Conservation (phyloP, 2,888 invertebrate genomes). For the Cheilosia grossa region DNA sequence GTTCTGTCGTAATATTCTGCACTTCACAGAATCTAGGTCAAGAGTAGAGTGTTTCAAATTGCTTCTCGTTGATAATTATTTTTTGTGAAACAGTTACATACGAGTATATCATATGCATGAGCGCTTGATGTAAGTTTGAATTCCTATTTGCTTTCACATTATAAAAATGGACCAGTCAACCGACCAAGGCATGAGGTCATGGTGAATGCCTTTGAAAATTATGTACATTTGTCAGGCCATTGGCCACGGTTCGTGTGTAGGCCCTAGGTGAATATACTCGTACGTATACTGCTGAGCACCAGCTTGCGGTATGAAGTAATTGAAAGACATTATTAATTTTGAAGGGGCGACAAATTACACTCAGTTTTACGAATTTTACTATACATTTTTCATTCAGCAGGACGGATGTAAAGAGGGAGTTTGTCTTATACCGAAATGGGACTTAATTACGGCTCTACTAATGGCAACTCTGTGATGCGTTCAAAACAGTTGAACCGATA, state of each 20-base stretch:
- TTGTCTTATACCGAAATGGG: too few relatives aligned
- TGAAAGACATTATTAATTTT: not conserved
- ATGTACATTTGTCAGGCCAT: not conserved
- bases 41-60: constrained; percentile 3
- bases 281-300: too few relatives aligned
- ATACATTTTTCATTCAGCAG: not conserved
- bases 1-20: not conserved
- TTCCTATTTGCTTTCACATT: not conserved
- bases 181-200: not conserved
- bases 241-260: not conserved
- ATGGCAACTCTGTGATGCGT: not conserved
- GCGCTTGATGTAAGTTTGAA: not conserved
- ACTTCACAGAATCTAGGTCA: not conserved
- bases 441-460: not conserved
- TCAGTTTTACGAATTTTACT: not conserved
- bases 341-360: constrained; percentile 1
- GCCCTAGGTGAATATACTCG: not conserved
- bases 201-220: not conserved
- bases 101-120: not conserved
- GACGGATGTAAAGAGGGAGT: not conserved
- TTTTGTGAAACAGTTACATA: not conserved
- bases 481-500: not conserved
- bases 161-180: not conserved
- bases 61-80: constrained; percentile 5
- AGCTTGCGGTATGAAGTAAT: not conserved